Evolutionary conservation across 2,797 vertebrate genomes (phyloP), one percentile per base, ranked within the genome.

Genomic region (Myoxocephalus aenaeus): DNA sequence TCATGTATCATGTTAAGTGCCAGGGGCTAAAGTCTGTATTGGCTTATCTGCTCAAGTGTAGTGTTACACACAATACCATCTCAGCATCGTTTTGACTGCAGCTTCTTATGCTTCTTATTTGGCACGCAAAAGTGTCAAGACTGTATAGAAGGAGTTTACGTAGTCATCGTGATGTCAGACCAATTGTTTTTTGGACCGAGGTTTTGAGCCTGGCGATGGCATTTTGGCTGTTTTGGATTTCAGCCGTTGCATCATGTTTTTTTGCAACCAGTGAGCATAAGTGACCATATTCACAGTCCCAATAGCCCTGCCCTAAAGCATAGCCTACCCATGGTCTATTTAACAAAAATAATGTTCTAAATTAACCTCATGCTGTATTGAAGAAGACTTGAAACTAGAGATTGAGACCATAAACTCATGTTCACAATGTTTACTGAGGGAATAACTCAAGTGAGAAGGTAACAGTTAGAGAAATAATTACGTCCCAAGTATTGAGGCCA

Each of bases 1-100:
- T 89, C 53, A 66, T 74, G 69, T 79, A 75, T 87, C 87, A 69
- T 75, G 56, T 72, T 81, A 85, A 77, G 56, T 68, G 75, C 84
- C 74, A n/a, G 2, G 40, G 79, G 86, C 69, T 27, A 34, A 67
- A 71, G 57, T 70, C 70, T 50, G 63, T 70, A 42, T 82, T 40
- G 65, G 73, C 25, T 58, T 73, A 40, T 61, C 68, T 57, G 38
- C 38, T 46, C 22, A 2, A 46, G 85, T 59, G 50, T 67, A 79
- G 20, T 25, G 36, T 81, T 83, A 66, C 75, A 64, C 73, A 61
- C 65, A 74, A 66, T 17, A 27, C 54, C 70, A 20, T 66, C 14
- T 44, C 44, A 73, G 38, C 40, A 14, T 53, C 9, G 22, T 25
- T 25, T 25, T 11, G 12, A 56, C 53, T 27, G 53, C 13, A 56